Percentiles rank a stretch among this genome's conserved stretches.
Conservation (phyloP, 1,140 invertebrate species). For the Apis dorsata region DNA sequence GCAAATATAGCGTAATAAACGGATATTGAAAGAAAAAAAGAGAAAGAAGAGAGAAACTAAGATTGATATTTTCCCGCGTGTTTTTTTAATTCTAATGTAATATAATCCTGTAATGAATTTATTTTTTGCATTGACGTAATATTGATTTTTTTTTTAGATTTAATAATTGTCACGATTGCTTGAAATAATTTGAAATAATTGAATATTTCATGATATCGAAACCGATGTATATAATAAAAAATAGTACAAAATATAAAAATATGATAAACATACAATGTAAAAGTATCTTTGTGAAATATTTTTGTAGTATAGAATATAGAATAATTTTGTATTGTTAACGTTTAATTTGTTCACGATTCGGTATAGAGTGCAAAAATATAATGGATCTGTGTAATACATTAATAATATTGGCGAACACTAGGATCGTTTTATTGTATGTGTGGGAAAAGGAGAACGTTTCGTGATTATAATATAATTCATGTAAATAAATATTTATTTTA, state of each 20-base stretch:
- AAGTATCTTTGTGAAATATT: too few species aligned
- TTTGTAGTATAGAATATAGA: too few species aligned
- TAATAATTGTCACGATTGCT: too few species aligned
- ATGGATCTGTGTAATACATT: neutral
- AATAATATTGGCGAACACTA: constrained; percentile 4
- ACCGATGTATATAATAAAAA: too few species aligned
- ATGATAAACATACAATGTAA: too few species aligned
- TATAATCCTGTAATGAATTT: neutral
- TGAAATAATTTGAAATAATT: too few species aligned
- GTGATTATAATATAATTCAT: constrained; percentile 7
- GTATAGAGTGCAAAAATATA: neutral
- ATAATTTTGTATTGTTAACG: too few species aligned
- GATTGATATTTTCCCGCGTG: neutral
- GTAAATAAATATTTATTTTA: constrained; percentile 8
- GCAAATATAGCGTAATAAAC: neutral
- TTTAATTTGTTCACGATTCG: too few species aligned
- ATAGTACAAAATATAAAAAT: too few species aligned
- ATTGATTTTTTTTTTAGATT: too few species aligned
- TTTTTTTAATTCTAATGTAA: neutral
- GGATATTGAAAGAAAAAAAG: neutral
- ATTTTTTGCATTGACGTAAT: too few species aligned
- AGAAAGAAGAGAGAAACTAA: neutral
- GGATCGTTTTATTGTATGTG: constrained; percentile 21
- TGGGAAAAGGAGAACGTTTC: neutral
- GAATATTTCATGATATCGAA: too few species aligned